Percentiles rank a stretch among this genome's conserved stretches.
These are phyloP conservation scores for Agelastica alni DNA, from an alignment of 2,888 invertebrate genomes.

Conservation along the genomic window DNA sequence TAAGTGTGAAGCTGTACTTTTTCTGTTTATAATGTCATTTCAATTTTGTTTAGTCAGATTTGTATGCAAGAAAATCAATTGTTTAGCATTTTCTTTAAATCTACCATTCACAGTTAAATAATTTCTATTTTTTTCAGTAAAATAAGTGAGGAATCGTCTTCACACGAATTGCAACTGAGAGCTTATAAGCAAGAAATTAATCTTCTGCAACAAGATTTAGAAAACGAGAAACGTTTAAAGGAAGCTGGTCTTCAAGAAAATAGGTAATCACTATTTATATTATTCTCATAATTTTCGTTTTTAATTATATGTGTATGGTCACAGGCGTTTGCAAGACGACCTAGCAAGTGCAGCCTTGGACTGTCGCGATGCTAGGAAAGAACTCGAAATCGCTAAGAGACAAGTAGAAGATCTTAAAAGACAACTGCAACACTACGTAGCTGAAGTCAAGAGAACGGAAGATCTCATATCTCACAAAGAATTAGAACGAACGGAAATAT, in stretches of 20 bases:
- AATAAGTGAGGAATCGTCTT: constrained; percentile 51
- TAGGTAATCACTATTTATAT: too few relatives aligned
- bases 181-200: constrained; percentile 62
- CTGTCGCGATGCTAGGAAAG: constrained; percentile 65
- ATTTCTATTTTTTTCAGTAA: constrained; percentile 41
- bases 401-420: constrained; percentile 76
- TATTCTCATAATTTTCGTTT: too few relatives aligned
- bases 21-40: too few relatives aligned
- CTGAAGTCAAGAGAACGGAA: constrained; percentile 78
- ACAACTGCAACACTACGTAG: constrained; percentile 80
- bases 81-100: too few relatives aligned
- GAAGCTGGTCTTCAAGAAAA: constrained; percentile 69
- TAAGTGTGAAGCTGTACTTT: too few relatives aligned
- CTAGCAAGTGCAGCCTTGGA: constrained; percentile 67
- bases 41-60: too few relatives aligned
- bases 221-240: constrained; percentile 60
- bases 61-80: too few relatives aligned
- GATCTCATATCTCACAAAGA: constrained; percentile 76
- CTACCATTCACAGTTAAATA: too few relatives aligned
- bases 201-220: constrained; percentile 65
- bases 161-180: constrained; percentile 59
- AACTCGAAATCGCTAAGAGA: constrained; percentile 69
- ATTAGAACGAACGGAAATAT: constrained; percentile 76
- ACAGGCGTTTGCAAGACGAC: constrained; percentile 73
- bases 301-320: not conserved